Evolutionary conservation across 2,113 vertebrate species (phyloP).

Genomic region (Sinocyclocheilus anshuiensis): DNA sequence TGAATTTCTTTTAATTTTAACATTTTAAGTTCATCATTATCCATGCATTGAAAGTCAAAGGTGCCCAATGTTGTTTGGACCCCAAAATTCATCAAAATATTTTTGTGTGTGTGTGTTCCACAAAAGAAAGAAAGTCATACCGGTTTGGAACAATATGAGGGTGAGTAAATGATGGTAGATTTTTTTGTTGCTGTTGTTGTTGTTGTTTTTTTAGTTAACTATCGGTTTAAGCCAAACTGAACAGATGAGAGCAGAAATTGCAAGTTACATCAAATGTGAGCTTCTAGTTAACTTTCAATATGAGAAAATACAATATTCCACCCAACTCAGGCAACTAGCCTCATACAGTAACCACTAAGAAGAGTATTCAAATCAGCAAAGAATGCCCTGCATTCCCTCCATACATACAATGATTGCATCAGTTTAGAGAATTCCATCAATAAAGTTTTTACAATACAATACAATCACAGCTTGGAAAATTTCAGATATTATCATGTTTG

Average conservation of each 20-base stretch:
- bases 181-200: neutral
- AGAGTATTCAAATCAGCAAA: neutral
- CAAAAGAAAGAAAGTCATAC: too few relatives aligned
- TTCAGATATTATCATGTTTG: neutral
- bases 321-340: neutral
- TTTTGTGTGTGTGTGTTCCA: too few relatives aligned
- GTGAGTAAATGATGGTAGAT: too few relatives aligned
- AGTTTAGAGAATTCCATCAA: conserved; percentile 5
- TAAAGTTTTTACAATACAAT: too few relatives aligned
- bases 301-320: neutral
- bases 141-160: too few relatives aligned
- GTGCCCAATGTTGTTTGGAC: too few relatives aligned
- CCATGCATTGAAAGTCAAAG: too few relatives aligned
- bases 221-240: neutral
- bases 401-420: neutral
- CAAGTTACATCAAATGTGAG: neutral
- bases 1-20: too few relatives aligned
- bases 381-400: neutral
- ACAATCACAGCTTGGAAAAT: neutral
- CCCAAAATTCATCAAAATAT: too few relatives aligned
- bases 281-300: neutral
- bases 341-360: neutral
- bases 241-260: neutral
- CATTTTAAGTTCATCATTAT: too few relatives aligned
- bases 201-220: neutral